These are phyloP conservation scores for Ophion ventricosus DNA, from an alignment of 2,888 invertebrate species.

Conservation along the genomic window DNA sequence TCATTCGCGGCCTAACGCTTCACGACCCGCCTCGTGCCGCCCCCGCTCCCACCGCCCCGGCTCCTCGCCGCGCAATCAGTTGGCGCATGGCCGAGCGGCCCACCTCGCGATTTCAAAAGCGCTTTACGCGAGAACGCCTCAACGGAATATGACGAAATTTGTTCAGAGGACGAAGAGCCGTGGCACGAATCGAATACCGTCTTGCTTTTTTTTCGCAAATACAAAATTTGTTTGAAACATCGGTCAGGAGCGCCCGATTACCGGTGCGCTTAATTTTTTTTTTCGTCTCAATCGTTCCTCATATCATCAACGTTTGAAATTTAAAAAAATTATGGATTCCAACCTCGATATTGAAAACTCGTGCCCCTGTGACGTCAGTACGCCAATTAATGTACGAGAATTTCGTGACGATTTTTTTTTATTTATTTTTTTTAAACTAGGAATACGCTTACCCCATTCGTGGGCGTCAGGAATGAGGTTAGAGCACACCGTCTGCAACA, in stretches of 20 bases:
- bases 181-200: not conserved
- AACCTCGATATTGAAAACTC: not conserved
- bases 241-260: not conserved
- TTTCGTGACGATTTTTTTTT: not conserved
- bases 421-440: not conserved
- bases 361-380: not conserved
- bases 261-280: not conserved
- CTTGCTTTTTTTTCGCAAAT: not conserved
- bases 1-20: not conserved
- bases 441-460: constrained; percentile 55
- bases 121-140: not conserved
- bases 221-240: not conserved
- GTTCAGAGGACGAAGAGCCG: not conserved
- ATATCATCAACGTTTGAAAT: not conserved
- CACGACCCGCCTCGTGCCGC: not conserved
- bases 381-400: not conserved
- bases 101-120: constrained; percentile 27
- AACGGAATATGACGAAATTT: constrained; percentile 16
- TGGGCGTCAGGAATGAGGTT: constrained; percentile 35
- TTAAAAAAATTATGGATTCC: not conserved
- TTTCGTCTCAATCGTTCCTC: not conserved
- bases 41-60: too few relatives aligned
- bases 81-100: not conserved
- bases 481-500: constrained; percentile 57
- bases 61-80: too few relatives aligned